phyloP scores from a whole-genome alignment of 2,113 vertebrate species.

The Illadopsis cleaveri region DNA sequence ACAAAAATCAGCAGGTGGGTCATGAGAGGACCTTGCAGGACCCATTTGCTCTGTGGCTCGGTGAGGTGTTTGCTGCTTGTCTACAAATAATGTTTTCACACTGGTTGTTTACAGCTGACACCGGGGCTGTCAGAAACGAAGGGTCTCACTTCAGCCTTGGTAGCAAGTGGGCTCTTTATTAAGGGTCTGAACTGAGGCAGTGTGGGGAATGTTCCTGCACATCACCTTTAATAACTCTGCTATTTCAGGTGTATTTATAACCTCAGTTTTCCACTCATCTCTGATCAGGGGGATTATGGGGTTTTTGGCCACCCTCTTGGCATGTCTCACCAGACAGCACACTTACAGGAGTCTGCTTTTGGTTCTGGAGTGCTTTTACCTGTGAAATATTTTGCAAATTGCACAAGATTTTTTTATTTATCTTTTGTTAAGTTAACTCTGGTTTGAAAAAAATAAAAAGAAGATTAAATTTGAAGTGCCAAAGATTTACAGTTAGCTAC shows the following conservation, averaged over 20 bases:
- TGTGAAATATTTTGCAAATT: background rate
- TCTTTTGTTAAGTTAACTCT: background rate
- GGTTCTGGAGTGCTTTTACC: background rate
- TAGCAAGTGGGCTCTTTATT: background rate
- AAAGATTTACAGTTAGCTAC: background rate
- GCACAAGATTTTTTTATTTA: background rate
- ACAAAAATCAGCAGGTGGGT: background rate
- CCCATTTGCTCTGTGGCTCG: background rate
- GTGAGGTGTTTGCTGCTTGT: background rate
- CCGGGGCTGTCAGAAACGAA: background rate
- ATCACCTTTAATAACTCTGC: background rate
- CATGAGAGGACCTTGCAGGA: background rate
- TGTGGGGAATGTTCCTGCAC: background rate
- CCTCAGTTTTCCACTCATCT: background rate
- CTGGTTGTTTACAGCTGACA: background rate
- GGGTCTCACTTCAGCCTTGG: background rate
- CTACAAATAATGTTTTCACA: background rate
- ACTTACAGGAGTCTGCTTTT: background rate
- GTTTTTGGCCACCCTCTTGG: background rate
- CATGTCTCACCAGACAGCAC: background rate
- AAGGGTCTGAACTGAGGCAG: background rate
- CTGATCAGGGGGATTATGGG: background rate
- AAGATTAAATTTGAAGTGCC: background rate
- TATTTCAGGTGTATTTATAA: background rate
- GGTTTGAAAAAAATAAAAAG: background rate